A percentile compares a stretch with the other conserved stretches of the same genome.
phyloP scores from a whole-genome alignment of 2,797 vertebrate genomes.

The Botia kubotai region DNA sequence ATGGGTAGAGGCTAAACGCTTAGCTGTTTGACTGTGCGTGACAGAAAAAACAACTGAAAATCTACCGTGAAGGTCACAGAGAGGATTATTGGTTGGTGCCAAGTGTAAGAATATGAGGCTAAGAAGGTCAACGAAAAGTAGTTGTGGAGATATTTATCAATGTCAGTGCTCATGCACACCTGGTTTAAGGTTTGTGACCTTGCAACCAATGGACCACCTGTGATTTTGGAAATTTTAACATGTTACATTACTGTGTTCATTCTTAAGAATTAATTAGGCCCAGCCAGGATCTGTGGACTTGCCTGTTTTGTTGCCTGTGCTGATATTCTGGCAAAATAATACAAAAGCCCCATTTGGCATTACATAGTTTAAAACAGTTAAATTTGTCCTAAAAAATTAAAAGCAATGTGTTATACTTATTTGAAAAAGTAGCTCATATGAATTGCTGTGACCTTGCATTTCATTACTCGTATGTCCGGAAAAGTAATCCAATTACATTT shows the following conservation, averaged over 20 bases:
- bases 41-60: slow-evolving; percentile 21
- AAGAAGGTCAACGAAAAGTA: slow-evolving; percentile 36
- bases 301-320: too few relatives aligned
- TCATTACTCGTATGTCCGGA: neutral
- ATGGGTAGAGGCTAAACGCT: slow-evolving; percentile 35
- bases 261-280: too few relatives aligned
- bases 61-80: slow-evolving; percentile 24
- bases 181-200: slow-evolving; percentile 4
- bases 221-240: neutral
- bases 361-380: too few relatives aligned
- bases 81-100: slow-evolving; percentile 4
- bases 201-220: slow-evolving; percentile 7
- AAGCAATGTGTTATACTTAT: neutral
- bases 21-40: slow-evolving; percentile 41
- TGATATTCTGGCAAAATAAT: too few relatives aligned
- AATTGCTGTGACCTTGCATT: neutral
- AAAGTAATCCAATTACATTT: too few relatives aligned
- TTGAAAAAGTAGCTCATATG: neutral
- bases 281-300: too few relatives aligned
- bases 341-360: too few relatives aligned
- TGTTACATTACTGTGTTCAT: neutral
- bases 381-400: too few relatives aligned
- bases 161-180: neutral
- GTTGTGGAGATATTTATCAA: slow-evolving; percentile 23
- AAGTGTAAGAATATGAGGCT: slow-evolving; percentile 24